These are phyloP conservation scores for Temnothorax longispinosus DNA, from an alignment of 1,140 invertebrate species.

Conservation along the genomic window DNA sequence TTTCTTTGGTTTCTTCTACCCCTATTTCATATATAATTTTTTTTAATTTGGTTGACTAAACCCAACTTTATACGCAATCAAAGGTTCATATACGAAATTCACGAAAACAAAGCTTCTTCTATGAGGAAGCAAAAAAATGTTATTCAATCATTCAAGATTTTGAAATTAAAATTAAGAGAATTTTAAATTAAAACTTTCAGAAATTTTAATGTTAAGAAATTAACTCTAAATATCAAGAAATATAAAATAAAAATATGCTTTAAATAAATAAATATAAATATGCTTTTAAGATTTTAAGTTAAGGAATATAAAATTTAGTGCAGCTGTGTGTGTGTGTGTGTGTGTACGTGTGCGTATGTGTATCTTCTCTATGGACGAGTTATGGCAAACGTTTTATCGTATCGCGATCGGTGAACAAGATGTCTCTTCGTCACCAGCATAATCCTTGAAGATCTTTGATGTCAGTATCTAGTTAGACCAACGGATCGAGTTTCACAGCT, in stretches of 20 bases:
- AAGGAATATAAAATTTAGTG: neutral
- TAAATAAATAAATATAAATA: neutral
- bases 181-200: neutral
- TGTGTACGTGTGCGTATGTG: neutral
- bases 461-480: neutral
- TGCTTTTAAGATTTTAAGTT: neutral
- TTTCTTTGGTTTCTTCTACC: too few relatives aligned
- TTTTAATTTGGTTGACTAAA: too few relatives aligned
- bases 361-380: neutral
- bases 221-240: neutral
- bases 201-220: neutral
- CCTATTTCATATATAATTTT: too few relatives aligned
- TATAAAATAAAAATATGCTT: neutral
- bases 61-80: too few relatives aligned
- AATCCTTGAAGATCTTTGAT: conserved; percentile 18
- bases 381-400: neutral
- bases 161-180: neutral
- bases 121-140: neutral
- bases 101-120: too few relatives aligned
- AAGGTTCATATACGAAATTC: too few relatives aligned
- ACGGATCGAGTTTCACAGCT: conserved; percentile 53
- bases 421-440: conserved; percentile 38
- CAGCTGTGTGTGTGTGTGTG: neutral
- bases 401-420: conserved; percentile 38
- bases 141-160: neutral